A percentile compares a stretch with the other conserved stretches of the same genome.
Evolutionary conservation across 2,888 invertebrate genomes (phyloP).

Genomic region (Dysmachus trigonus): DNA sequence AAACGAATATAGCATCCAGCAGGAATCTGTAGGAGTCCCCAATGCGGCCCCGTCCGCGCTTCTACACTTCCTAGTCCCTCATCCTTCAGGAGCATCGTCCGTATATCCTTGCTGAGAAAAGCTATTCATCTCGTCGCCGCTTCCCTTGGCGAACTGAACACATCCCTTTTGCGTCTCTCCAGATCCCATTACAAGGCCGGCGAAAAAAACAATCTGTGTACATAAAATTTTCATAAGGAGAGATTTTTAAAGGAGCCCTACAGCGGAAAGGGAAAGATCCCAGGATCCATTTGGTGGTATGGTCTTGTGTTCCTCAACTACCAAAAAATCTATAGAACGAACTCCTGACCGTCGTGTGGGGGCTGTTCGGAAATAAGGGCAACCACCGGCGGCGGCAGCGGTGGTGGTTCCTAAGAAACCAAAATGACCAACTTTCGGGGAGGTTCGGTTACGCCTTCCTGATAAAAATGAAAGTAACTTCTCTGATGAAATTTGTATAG

Average conservation of each 20-base stretch:
- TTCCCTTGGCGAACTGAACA: neutral
- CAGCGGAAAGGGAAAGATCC: neutral
- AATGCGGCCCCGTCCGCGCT: too few species aligned
- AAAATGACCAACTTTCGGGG: slow-evolving; percentile 13
- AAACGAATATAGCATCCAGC: neutral
- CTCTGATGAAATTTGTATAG: neutral
- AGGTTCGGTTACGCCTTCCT: slow-evolving; percentile 22
- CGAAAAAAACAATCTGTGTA: slow-evolving; percentile 13
- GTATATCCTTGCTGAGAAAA: neutral
- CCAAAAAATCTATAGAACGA: neutral
- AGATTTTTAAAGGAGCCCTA: neutral
- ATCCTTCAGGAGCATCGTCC: neutral
- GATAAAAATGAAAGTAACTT: slow-evolving; percentile 14
- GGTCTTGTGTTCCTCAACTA: neutral
- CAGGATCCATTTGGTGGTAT: neutral
- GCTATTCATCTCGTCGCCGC: neutral
- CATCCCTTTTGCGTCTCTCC: neutral
- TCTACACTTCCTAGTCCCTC: too few species aligned
- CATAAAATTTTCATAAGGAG: slow-evolving; percentile 25
- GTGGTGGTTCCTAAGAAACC: neutral
- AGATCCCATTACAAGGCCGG: neutral
- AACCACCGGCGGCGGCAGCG: neutral
- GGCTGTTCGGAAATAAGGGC: neutral
- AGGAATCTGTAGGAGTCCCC: neutral
- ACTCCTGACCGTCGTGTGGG: neutral